Evolutionary conservation across 2,113 vertebrate genomes (phyloP).

Genomic region (Sorex araneus): DNA sequence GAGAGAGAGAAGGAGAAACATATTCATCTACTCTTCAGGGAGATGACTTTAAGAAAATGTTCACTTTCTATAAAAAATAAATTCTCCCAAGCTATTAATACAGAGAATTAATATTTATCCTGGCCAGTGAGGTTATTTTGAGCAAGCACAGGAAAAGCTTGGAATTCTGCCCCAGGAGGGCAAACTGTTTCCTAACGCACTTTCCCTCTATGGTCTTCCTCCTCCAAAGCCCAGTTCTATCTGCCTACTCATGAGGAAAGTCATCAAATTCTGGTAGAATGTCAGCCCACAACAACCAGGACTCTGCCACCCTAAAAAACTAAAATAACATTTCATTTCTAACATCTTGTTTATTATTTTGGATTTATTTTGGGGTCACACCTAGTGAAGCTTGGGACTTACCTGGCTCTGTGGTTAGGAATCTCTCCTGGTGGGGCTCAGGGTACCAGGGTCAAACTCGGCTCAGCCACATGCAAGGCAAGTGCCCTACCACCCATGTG

Average conservation of each 20-base stretch:
- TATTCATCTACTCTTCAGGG: background rate
- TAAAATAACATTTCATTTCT: background rate
- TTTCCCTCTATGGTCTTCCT: constrained; percentile 11
- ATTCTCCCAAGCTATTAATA: background rate
- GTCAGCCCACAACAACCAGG: background rate
- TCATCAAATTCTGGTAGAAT: background rate
- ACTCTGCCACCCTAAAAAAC: background rate
- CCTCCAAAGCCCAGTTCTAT: background rate
- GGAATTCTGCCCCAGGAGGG: constrained; percentile 12
- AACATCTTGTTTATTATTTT: background rate
- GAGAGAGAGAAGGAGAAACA: too few species aligned
- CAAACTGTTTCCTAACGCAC: background rate
- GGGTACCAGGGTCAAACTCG: too few species aligned
- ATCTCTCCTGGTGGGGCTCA: too few species aligned
- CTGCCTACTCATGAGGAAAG: background rate
- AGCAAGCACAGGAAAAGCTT: background rate
- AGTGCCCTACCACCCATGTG: too few species aligned
- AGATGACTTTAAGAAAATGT: constrained; percentile 21
- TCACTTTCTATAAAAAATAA: constrained; percentile 40
- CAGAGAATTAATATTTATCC: constrained; percentile 30
- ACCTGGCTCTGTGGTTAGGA: too few species aligned
- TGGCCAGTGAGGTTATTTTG: background rate
- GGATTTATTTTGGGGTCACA: too few species aligned
- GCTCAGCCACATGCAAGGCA: too few species aligned
- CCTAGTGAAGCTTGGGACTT: too few species aligned